Evolutionary conservation across 2,113 vertebrate species (phyloP).

Genomic region (Lichenostomus cassidix): DNA sequence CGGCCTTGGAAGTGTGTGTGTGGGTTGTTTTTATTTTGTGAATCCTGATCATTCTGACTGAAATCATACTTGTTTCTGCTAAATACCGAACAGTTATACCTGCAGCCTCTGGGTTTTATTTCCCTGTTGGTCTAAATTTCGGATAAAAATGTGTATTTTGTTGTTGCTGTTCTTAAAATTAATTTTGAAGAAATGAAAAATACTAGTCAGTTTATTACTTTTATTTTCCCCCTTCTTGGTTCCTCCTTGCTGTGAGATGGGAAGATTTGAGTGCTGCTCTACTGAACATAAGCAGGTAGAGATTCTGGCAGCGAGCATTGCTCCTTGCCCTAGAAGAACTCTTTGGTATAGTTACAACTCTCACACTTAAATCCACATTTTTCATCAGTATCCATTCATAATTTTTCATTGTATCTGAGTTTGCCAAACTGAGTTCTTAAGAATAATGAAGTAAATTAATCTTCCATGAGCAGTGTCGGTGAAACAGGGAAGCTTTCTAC

Average conservation of each 20-base stretch:
- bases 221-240: neutral
- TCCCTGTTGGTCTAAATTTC: neutral
- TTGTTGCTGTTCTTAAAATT: neutral
- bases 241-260: neutral
- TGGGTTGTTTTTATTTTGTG: neutral
- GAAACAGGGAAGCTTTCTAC: neutral
- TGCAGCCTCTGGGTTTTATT: neutral
- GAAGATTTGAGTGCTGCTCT: neutral
- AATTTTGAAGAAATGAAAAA: neutral
- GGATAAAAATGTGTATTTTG: neutral
- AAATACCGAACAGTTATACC: neutral
- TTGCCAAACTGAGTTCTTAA: neutral
- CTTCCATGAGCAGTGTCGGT: neutral
- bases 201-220: neutral
- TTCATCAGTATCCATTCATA: neutral
- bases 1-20: neutral
- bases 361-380: neutral
- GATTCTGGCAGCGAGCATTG: rapidly evolving
- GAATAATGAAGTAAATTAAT: neutral
- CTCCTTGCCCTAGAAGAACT: neutral
- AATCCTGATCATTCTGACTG: neutral
- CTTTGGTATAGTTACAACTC: neutral
- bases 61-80: neutral
- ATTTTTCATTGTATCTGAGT: neutral
- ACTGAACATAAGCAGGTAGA: neutral